Evolutionary conservation across 2,888 invertebrate species (phyloP).

Genomic region (Tenthredo mesomela): DNA sequence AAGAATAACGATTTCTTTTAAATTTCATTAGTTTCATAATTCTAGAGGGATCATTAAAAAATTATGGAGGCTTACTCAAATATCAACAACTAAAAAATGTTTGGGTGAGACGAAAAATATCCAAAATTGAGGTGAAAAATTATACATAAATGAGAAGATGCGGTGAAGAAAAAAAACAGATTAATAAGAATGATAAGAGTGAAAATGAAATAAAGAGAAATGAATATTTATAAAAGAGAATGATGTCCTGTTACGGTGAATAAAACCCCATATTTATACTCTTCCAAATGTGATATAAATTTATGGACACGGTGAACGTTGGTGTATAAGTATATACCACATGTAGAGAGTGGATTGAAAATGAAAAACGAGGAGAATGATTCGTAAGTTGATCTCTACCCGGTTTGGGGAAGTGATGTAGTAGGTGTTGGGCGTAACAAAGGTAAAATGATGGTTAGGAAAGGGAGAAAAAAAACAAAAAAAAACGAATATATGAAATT

Average conservation of each 20-base stretch:
- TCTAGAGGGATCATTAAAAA: background rate
- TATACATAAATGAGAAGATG: too few species aligned
- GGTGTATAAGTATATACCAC: background rate
- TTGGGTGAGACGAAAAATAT: background rate
- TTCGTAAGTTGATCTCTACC: constrained; percentile 11
- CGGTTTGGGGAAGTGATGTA: constrained; percentile 3
- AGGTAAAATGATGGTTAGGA: background rate
- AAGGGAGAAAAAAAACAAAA: background rate
- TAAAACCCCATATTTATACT: background rate
- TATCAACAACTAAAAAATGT: background rate
- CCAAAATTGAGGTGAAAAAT: background rate
- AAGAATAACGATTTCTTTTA: too few species aligned
- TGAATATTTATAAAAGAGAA: background rate
- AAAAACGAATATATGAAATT: constrained; percentile 35
- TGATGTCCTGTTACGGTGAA: background rate
- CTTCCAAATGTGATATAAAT: background rate
- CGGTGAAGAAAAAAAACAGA: too few species aligned
- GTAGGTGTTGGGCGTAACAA: constrained; percentile 18
- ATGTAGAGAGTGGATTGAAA: background rate
- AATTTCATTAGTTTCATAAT: background rate
- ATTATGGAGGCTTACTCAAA: background rate
- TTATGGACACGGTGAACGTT: background rate
- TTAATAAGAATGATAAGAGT: background rate
- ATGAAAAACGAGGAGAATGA: constrained; percentile 15
- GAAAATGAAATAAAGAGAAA: background rate